Conservation (phyloP, 1,140 invertebrate species). For the Caerostris extrusa region DNA sequence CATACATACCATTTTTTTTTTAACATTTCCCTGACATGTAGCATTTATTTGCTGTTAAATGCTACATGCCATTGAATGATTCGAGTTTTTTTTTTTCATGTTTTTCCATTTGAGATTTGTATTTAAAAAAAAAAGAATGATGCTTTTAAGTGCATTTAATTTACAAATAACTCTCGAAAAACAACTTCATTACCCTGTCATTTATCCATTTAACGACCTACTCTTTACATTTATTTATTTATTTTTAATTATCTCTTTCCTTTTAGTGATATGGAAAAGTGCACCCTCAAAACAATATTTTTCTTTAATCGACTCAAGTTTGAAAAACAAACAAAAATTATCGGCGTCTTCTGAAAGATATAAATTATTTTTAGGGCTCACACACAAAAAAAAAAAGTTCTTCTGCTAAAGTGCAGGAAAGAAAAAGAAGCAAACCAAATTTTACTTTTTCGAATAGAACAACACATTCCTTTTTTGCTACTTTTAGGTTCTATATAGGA, state of each 20-base stretch:
- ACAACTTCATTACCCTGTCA: constrained; percentile 67
- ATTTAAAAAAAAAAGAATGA: background rate
- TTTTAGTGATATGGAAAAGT: background rate
- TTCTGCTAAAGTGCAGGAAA: background rate
- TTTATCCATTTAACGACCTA: constrained; percentile 35
- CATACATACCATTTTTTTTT: background rate
- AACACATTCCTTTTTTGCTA: background rate
- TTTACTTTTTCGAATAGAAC: background rate
- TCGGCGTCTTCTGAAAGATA: background rate
- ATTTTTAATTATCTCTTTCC: background rate
- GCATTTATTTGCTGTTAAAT: background rate
- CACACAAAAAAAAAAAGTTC: no score
- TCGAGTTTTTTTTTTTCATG: no score
- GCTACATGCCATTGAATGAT: background rate
- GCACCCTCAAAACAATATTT: background rate
- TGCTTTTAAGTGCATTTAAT: constrained; percentile 53
- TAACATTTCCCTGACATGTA: background rate
- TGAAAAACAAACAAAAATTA: background rate
- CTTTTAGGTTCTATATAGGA: background rate
- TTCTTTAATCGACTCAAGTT: constrained; percentile 45
- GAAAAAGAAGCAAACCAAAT: no score
- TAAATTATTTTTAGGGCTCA: background rate
- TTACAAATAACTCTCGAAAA: constrained; percentile 40
- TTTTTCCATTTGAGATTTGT: background rate
- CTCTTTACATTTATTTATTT: background rate